phyloP scores from a whole-genome alignment of 1,140 invertebrate genomes.

The Kradibia gibbosae region DNA sequence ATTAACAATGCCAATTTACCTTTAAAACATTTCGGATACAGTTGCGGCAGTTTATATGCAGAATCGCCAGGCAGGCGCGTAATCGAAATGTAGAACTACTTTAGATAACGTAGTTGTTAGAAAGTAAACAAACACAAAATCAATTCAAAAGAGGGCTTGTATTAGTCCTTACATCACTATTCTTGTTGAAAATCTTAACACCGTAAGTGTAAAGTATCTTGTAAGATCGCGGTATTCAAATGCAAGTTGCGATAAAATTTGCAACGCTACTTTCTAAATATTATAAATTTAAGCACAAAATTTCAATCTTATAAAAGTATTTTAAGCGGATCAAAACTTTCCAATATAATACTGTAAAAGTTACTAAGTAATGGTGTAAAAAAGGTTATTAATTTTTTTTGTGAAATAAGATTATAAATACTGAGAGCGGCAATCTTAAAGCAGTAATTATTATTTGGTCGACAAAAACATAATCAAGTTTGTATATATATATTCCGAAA shows the following conservation, averaged over 20 bases:
- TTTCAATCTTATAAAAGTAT: too few species aligned
- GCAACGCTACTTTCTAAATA: background rate
- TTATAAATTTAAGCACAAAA: too few species aligned
- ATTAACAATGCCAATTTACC: background rate
- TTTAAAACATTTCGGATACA: background rate
- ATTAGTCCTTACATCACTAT: background rate
- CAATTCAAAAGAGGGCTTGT: background rate
- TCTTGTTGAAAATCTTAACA: background rate
- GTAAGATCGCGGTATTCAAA: background rate
- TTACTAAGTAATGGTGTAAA: too few species aligned
- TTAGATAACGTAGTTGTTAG: background rate
- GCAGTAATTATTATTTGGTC: too few species aligned
- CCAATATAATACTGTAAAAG: too few species aligned
- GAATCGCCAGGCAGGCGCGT: too few species aligned
- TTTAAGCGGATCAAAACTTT: too few species aligned
- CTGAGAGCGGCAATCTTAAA: too few species aligned
- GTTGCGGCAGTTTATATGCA: background rate
- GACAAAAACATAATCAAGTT: too few species aligned
- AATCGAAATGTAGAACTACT: background rate
- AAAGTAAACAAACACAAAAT: background rate
- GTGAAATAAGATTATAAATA: too few species aligned
- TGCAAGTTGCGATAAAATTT: background rate
- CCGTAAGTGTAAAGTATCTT: background rate
- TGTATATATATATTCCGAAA: too few species aligned
- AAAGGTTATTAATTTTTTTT: too few species aligned